These are phyloP conservation scores for Danio tinwini DNA, from an alignment of 2,797 vertebrate genomes.

Conservation along the genomic window DNA sequence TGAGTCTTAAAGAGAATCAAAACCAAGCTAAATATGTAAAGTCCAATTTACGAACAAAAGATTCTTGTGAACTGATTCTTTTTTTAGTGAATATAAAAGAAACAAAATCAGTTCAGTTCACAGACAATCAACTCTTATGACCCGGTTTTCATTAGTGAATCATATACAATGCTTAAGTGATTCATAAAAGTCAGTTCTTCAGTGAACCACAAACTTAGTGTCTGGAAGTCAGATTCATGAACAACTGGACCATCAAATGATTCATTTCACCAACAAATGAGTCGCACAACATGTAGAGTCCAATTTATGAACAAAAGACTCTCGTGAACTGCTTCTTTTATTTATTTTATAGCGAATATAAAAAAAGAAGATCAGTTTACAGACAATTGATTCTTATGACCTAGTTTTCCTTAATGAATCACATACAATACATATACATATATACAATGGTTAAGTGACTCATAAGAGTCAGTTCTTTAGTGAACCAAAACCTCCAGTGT, in stretches of 20 bases:
- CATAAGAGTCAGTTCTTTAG: too few species aligned
- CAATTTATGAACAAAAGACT: too few species aligned
- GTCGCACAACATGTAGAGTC: too few species aligned
- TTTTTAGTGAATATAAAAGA: background rate
- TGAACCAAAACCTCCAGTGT: too few species aligned
- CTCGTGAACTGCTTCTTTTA: too few species aligned
- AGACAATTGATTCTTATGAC: too few species aligned
- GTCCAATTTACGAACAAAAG: too few species aligned
- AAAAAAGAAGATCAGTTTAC: background rate
- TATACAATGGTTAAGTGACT: background rate
- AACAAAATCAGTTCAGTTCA: background rate
- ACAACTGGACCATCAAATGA: background rate
- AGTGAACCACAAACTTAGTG: background rate
- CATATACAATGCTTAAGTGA: background rate
- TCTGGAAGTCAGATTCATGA: background rate
- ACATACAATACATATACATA: too few species aligned
- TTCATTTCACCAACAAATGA: too few species aligned
- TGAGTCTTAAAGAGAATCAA: too few species aligned
- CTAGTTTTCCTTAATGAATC: background rate
- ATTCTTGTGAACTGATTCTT: background rate
- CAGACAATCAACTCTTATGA: background rate
- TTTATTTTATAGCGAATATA: too few species aligned
- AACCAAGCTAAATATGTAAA: too few species aligned
- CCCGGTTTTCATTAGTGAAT: background rate
- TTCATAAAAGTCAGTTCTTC: background rate